These are phyloP conservation scores for Eremobia ochroleuca DNA, from an alignment of 2,888 invertebrate species.

Conservation along the genomic window DNA sequence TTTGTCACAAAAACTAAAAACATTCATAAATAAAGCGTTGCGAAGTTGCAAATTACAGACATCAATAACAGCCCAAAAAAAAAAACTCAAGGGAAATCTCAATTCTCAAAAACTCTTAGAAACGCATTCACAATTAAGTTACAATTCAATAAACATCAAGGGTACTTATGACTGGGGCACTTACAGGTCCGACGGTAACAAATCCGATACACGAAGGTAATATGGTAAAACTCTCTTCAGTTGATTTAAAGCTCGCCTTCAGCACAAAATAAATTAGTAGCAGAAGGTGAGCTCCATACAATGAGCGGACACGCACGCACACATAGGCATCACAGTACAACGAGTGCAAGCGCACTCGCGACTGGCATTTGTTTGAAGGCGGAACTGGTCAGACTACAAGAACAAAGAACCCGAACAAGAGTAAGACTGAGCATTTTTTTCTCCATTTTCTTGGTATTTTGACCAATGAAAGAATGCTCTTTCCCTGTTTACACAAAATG, in stretches of 20 bases:
- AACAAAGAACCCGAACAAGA: neutral
- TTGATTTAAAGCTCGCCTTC: constrained; percentile 75
- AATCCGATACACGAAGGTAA: constrained; percentile 64
- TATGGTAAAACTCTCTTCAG: constrained; percentile 73
- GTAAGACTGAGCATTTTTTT: neutral
- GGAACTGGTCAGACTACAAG: neutral
- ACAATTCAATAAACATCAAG: constrained; percentile 61
- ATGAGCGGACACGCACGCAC: neutral
- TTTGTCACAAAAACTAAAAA: neutral
- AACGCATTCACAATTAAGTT: constrained; percentile 40
- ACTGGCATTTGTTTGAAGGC: neutral
- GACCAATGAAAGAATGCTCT: neutral
- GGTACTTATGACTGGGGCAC: constrained; percentile 54
- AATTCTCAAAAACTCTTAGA: neutral
- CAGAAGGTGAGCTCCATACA: neutral
- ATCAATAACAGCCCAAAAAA: neutral
- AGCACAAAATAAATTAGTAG: neutral
- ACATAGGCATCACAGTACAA: neutral
- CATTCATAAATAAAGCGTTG: neutral
- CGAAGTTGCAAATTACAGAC: neutral
- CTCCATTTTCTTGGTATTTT: neutral
- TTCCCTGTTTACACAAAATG: neutral
- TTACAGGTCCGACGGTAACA: constrained; percentile 54
- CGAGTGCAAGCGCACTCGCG: no score
- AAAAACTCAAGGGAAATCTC: neutral